Conservation (phyloP, 2,888 invertebrate genomes). For the Argyra leucocephala region DNA sequence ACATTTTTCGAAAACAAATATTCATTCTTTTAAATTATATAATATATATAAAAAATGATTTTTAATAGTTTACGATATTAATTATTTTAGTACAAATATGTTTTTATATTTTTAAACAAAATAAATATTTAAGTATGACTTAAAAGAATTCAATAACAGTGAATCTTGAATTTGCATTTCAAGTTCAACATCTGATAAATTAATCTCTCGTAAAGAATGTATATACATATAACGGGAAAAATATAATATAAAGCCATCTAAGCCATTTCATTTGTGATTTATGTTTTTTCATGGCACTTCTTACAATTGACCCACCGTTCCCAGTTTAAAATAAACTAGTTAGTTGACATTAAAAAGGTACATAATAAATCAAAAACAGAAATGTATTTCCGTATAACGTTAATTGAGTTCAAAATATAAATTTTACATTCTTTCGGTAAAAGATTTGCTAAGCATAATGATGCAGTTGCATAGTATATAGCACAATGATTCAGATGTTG, state of each 20-base stretch:
- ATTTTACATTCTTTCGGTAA: conserved; percentile 68
- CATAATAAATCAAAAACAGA: conserved; percentile 73
- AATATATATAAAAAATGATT: neutral
- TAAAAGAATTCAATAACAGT: neutral
- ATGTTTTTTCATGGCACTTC: conserved; percentile 77
- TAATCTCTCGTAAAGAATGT: conserved; percentile 73
- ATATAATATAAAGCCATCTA: conserved; percentile 70
- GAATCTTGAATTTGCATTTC: conserved; percentile 57
- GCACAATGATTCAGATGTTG: conserved; percentile 86
- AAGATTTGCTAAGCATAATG: conserved; percentile 64
- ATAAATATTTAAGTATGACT: neutral
- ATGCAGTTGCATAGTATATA: conserved; percentile 70
- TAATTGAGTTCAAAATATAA: conserved; percentile 76
- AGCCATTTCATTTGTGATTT: conserved; percentile 91
- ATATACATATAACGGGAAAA: conserved; percentile 86
- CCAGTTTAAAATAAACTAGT: conserved; percentile 62
- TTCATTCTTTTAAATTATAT: neutral
- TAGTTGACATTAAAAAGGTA: conserved; percentile 65
- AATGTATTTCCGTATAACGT: conserved; percentile 76
- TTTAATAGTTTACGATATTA: neutral
- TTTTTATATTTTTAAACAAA: neutral
- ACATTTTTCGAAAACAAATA: conserved; percentile 2
- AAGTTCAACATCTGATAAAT: conserved; percentile 63
- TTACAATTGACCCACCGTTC: conserved; percentile 50
- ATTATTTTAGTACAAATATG: neutral